Base-by-base conservation (phyloP, 2,113 vertebrate genomes). In the Psilopogon haemacephalus region DNA sequence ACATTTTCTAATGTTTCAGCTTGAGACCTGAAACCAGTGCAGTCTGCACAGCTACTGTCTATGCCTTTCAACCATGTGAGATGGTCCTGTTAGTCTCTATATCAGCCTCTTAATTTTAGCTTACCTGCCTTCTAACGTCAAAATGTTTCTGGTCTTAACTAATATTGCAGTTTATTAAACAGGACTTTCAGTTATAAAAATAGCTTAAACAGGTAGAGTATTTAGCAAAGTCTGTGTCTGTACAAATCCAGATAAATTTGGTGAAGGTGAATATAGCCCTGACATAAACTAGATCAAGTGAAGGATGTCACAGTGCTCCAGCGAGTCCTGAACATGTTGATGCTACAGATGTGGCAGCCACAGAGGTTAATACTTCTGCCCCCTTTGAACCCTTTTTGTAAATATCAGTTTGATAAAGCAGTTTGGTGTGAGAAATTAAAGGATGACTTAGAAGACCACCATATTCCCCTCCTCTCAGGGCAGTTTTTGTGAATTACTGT, bases 261-360 rank as follows among this genome's bases (percentile, higher is more conserved):
- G 15, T 59, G 17, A 37, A 40, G 50, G 15, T 54, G 17, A 48
- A 15, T 20, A 16, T 52, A 68, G 40, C 54, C 24, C 19, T 1
- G 2, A 12, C 52, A 13, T 16, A 74, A 59, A 65, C 0, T 1
- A 15, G 13, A 55, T 33, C 9, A 50, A 28, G 27, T 1, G 0
- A 12, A 9, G 19, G 16, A 30, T 16, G 60, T 42, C 6, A 12
- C 9, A 42, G 65, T 1, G 63, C 16, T 20, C 12, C 16, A 35
- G 15, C 11, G 52, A 72, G 59, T 14, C 32, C 33, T 44, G 0
- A 8, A 21, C 16, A 68, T 37, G 20, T 23, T 33, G 59, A 32
- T 76, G 54, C 14, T 42, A 13, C 35, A 48, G 19, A 13, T 33
- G 18, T 28, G 40, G 32, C 13, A 65, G 44, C n/a, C 60, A 33